These are phyloP conservation scores for Graptemys geographica DNA, from an alignment of 2,797 vertebrate species.

Conservation along the genomic window DNA sequence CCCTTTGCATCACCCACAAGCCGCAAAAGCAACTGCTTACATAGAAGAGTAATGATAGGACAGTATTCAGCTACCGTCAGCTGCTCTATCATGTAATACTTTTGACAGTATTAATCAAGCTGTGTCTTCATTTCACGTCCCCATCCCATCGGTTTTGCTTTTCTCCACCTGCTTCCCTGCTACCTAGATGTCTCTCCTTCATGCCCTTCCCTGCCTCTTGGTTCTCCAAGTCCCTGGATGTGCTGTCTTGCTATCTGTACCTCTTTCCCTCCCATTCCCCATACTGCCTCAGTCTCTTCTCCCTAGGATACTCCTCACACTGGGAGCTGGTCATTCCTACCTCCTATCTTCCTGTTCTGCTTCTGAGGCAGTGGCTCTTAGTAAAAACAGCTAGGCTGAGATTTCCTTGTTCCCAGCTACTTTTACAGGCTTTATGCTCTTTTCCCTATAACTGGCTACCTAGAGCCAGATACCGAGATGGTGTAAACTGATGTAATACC, in stretches of 20 bases:
- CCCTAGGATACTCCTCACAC: not conserved
- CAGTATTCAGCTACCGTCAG: not conserved
- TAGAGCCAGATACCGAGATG: too few relatives aligned
- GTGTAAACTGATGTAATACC: not conserved
- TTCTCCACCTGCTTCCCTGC: not conserved
- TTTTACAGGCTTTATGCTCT: not conserved
- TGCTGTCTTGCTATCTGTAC: not conserved
- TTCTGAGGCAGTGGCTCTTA: not conserved
- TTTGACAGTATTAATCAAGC: not conserved
- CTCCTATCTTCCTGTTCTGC: not conserved
- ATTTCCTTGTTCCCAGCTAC: too few relatives aligned
- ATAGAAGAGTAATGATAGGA: not conserved
- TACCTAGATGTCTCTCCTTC: not conserved
- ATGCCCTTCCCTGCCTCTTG: not conserved
- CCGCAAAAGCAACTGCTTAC: not conserved
- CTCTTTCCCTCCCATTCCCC: not conserved
- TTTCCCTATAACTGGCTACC: not conserved
- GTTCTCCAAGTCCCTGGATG: not conserved
- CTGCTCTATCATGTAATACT: not conserved
- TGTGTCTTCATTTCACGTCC: not conserved
- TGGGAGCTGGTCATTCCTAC: not conserved
- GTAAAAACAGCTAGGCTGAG: not conserved
- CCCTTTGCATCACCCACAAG: not conserved
- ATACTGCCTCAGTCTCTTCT: not conserved
- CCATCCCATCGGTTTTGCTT: not conserved